Percentiles rank a stretch among this genome's conserved stretches.
These are phyloP conservation scores for Nixonia krombeini DNA, from an alignment of 1,140 invertebrate species.

Conservation along the genomic window DNA sequence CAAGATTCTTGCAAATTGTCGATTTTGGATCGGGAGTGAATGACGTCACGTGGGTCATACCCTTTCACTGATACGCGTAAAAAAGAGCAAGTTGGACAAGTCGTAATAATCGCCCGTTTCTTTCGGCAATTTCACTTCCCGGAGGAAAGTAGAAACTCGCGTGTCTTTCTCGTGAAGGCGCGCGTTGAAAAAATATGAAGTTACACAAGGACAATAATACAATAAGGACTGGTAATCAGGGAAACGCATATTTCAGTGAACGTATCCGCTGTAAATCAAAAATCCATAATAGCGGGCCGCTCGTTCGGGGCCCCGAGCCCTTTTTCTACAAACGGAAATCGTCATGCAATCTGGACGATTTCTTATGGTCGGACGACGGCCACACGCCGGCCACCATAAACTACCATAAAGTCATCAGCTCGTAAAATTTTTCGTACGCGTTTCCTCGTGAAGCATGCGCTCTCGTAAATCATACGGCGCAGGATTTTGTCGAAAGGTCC, in stretches of 20 bases:
- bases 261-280: conserved; percentile 31
- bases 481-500: conserved; percentile 38
- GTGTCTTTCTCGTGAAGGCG: conserved; percentile 8
- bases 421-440: conserved; percentile 48
- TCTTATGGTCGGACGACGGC: conserved; percentile 55
- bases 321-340: conserved; percentile 17
- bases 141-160: conserved; percentile 3
- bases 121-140: no score
- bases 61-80: no score
- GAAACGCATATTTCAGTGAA: background rate
- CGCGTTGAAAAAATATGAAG: conserved; percentile 4
- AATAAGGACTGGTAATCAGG: conserved; percentile 26
- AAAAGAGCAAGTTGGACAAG: no score
- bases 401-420: conserved; percentile 57
- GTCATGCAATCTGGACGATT: conserved; percentile 38
- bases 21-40: no score
- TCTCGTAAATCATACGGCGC: conserved; percentile 50
- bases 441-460: conserved; percentile 20
- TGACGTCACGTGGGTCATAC: no score
- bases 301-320: conserved; percentile 5
- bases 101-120: no score
- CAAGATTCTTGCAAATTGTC: no score
- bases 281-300: conserved; percentile 20
- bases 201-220: conserved; percentile 12
- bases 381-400: conserved; percentile 58